Evolutionary conservation across 2,888 invertebrate genomes (phyloP).

Genomic region (Horisme vitalbata): DNA sequence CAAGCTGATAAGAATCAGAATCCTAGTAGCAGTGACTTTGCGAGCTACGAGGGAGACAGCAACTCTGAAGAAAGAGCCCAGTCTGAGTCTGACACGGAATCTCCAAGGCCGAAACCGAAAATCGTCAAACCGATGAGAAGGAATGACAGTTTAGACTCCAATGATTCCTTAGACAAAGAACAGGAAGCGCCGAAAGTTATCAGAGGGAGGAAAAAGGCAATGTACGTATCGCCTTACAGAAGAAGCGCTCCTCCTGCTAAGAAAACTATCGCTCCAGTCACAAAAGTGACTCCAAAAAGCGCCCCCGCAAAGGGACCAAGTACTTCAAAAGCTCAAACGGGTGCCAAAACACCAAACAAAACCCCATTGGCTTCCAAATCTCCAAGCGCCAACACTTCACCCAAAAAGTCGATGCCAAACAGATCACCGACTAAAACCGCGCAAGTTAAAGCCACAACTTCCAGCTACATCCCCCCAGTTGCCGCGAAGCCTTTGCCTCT

Average conservation of each 20-base stretch:
- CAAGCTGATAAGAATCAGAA: conserved; percentile 48
- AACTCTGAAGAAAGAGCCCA: conserved; percentile 81
- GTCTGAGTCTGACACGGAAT: conserved; percentile 72
- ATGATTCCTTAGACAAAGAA: conserved; percentile 71
- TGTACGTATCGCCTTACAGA: conserved; percentile 85
- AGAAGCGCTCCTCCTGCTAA: conserved; percentile 57
- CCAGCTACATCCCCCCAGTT: conserved; percentile 50
- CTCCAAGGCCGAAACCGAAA: conserved; percentile 78
- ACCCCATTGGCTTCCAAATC: conserved; percentile 49
- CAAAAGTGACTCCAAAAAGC: conserved; percentile 46
- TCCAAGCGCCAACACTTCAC: conserved; percentile 59
- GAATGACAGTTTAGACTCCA: conserved; percentile 71
- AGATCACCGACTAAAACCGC: conserved; percentile 57
- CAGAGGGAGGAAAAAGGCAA: conserved; percentile 86
- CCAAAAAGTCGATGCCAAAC: conserved; percentile 60
- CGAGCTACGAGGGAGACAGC: conserved; percentile 82
- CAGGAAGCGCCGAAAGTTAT: conserved; percentile 80
- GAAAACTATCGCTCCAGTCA: conserved; percentile 49
- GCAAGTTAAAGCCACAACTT: conserved; percentile 49
- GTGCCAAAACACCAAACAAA: conserved; percentile 60
- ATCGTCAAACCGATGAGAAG: conserved; percentile 80
- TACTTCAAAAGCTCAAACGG: conserved; percentile 51
- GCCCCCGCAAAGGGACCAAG: conserved; percentile 43
- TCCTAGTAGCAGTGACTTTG: conserved; percentile 67
- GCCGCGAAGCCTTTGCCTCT: conserved; percentile 77